phyloP scores from a whole-genome alignment of 2,888 invertebrate species.

The Drosophila picticornis region DNA sequence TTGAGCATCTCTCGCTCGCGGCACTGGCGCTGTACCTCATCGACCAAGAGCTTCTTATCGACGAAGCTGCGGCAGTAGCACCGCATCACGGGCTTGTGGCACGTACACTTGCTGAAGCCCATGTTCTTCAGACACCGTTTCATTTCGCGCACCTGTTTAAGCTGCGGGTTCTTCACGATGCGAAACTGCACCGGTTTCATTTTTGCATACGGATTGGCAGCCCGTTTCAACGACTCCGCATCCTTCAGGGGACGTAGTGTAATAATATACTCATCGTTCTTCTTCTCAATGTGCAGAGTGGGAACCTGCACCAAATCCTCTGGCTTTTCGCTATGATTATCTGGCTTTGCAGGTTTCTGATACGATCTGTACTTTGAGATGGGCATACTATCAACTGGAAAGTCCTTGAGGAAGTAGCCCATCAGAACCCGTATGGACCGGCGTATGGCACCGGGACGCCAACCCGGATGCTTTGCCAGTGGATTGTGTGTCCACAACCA shows the following conservation, averaged over 20 bases:
- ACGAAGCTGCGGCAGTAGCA: constrained; percentile 82
- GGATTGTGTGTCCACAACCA: constrained; percentile 88
- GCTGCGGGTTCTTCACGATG: constrained; percentile 87
- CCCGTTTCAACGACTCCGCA: constrained; percentile 86
- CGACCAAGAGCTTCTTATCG: constrained; percentile 86
- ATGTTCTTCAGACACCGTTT: constrained; percentile 87
- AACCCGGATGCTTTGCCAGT: constrained; percentile 70
- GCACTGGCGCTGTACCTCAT: constrained; percentile 86
- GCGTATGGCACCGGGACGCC: constrained; percentile 84
- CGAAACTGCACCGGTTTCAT: constrained; percentile 90
- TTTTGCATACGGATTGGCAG: constrained; percentile 89
- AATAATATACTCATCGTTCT: constrained; percentile 88
- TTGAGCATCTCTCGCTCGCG: constrained; percentile 55
- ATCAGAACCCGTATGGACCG: constrained; percentile 83
- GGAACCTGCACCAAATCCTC: constrained; percentile 86
- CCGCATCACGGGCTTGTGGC: constrained; percentile 86
- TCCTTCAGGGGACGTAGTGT: constrained; percentile 89
- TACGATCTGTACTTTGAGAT: constrained; percentile 78
- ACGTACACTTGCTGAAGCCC: constrained; percentile 87
- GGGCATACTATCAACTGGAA: constrained; percentile 80
- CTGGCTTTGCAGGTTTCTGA: constrained; percentile 48
- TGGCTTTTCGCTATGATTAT: constrained; percentile 83
- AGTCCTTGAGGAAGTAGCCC: constrained; percentile 83
- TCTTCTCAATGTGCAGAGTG: constrained; percentile 88
- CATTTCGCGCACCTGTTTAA: constrained; percentile 86